These are phyloP conservation scores for Chrysopilus asiliformis DNA, from an alignment of 2,888 invertebrate species.

Conservation along the genomic window DNA sequence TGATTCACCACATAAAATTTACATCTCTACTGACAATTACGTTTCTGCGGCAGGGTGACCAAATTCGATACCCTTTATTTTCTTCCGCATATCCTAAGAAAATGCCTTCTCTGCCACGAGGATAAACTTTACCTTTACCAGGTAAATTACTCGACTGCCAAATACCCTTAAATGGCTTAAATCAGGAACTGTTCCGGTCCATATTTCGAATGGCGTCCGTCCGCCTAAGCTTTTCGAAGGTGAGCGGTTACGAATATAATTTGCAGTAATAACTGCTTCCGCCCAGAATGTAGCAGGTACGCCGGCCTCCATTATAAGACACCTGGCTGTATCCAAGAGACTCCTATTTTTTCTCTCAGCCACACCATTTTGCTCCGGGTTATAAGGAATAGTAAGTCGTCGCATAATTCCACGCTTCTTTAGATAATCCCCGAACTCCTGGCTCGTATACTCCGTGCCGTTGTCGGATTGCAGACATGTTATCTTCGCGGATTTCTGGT, in stretches of 20 bases:
- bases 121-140: conserved; percentile 8
- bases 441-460: no score
- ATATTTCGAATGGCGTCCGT: conserved; percentile 8
- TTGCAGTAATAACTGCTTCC: conserved; percentile 20
- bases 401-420: conserved; percentile 11
- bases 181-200: conserved; percentile 8
- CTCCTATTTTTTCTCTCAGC: conserved; percentile 17
- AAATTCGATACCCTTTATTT: no score
- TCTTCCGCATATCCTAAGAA: conserved; percentile 12
- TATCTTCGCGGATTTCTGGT: conserved; percentile 12
- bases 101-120: conserved; percentile 9
- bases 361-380: conserved; percentile 15
- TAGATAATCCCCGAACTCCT: conserved; percentile 2
- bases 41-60: no score
- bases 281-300: conserved; percentile 18
- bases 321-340: conserved; percentile 15
- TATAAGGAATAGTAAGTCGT: conserved; percentile 12
- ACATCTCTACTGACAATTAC: no score
- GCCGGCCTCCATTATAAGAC: conserved; percentile 13
- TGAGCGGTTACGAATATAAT: conserved; percentile 12
- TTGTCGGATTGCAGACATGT: no score
- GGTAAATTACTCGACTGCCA: conserved; percentile 4
- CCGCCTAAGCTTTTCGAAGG: conserved; percentile 3
- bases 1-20: no score
- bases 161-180: conserved; percentile 6